Evolutionary conservation across 2,888 invertebrate species (phyloP).

Genomic region (Agrochola macilenta): DNA sequence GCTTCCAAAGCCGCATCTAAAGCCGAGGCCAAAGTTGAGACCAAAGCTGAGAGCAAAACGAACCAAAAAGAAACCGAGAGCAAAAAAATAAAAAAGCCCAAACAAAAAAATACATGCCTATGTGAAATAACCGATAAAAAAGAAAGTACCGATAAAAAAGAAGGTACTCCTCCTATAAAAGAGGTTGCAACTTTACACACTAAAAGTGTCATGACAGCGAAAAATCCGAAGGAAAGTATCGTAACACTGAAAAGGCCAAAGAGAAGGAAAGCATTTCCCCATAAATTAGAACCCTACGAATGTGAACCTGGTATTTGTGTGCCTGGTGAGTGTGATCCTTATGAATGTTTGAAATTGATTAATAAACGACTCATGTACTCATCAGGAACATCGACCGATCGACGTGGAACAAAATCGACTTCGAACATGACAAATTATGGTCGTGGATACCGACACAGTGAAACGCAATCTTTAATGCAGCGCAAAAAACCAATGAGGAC

Average conservation of each 20-base stretch:
- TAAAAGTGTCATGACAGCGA: conserved; percentile 36
- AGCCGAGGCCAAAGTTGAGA: not conserved
- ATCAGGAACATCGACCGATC: conserved; percentile 48
- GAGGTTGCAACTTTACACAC: conserved; percentile 30
- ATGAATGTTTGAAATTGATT: conserved; percentile 55
- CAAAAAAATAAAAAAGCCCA: not conserved
- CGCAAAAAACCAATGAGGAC: conserved; percentile 20
- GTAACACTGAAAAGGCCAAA: conserved; percentile 13
- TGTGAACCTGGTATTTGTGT: conserved; percentile 68
- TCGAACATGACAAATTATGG: conserved; percentile 24
- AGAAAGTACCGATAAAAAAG: too few species aligned
- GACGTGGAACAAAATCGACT: conserved; percentile 34
- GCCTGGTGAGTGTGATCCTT: conserved; percentile 71
- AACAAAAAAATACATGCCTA: not conserved
- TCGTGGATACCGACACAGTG: conserved; percentile 35
- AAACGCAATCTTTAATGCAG: conserved; percentile 44
- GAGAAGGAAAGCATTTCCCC: conserved; percentile 25
- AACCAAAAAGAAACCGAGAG: not conserved
- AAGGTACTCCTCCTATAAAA: conserved; percentile 14
- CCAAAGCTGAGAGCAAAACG: conserved; percentile 13
- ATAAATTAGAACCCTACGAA: conserved; percentile 64
- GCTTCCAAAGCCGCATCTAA: not conserved
- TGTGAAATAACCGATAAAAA: too few species aligned
- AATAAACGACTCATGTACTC: conserved; percentile 42
- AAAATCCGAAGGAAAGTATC: conserved; percentile 25